These are phyloP conservation scores for Ia io DNA, from an alignment of 2,113 vertebrate genomes.

Conservation along the genomic window DNA sequence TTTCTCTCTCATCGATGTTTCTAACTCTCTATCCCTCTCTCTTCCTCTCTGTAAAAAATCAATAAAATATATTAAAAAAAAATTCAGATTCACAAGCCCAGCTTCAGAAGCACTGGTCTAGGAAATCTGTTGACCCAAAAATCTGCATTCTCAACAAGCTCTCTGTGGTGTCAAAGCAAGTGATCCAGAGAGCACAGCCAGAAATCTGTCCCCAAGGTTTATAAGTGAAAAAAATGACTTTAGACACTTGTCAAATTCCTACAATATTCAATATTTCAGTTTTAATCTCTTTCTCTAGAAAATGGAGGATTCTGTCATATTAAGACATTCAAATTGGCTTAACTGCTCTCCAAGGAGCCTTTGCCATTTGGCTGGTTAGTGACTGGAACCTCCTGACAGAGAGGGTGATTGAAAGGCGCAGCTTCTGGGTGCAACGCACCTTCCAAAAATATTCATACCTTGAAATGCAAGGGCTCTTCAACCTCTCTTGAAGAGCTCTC, in stretches of 20 bases:
- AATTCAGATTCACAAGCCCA: background rate
- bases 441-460: background rate
- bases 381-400: background rate
- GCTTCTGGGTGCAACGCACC: background rate
- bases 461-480: background rate
- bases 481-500: background rate
- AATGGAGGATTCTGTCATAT: background rate
- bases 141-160: conserved; percentile 12
- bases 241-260: background rate
- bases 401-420: background rate
- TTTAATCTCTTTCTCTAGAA: conserved; percentile 16
- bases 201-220: background rate
- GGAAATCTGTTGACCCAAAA: background rate
- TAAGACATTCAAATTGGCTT: conserved; percentile 38
- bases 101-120: background rate
- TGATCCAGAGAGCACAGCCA: background rate
- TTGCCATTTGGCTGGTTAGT: conserved; percentile 46
- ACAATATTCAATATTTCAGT: conserved; percentile 30
- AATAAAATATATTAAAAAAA: no score
- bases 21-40: no score
- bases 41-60: no score
- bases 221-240: background rate
- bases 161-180: background rate
- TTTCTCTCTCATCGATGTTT: no score
- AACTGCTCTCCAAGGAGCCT: conserved; percentile 9